Percentiles rank a stretch among this genome's conserved stretches.
These are phyloP conservation scores for Holocentrus rufus DNA, from an alignment of 2,797 vertebrate genomes.

Conservation along the genomic window DNA sequence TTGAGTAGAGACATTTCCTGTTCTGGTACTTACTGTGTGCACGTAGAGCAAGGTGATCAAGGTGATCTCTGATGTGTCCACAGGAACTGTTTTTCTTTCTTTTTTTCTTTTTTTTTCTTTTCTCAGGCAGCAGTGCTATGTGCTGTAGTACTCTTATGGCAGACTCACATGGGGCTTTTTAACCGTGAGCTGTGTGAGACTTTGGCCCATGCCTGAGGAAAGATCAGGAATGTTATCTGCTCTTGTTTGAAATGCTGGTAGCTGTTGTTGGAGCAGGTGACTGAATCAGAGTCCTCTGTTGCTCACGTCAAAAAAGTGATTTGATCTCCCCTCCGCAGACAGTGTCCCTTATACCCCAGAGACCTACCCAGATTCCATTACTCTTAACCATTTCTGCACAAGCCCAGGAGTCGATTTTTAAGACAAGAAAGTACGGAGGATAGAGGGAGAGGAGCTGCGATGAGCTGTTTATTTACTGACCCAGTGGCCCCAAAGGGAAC, in stretches of 20 bases:
- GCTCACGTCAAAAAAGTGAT: conserved; percentile 67
- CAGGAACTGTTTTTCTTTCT: conserved; percentile 10
- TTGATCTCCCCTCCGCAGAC: conserved; percentile 65
- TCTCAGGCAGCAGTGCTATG: conserved; percentile 45
- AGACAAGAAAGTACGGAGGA: conserved; percentile 64
- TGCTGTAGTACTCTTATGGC: conserved; percentile 37
- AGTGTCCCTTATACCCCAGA: conserved; percentile 60
- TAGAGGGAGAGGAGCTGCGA: conserved; percentile 52
- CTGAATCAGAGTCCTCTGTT: conserved; percentile 42
- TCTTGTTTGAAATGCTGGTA: conserved; percentile 62
- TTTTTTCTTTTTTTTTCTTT: background rate
- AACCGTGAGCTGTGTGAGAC: conserved; percentile 52
- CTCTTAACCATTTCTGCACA: conserved; percentile 46
- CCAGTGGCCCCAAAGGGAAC: conserved; percentile 80
- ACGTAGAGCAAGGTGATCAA: conserved; percentile 49
- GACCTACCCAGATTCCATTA: conserved; percentile 54
- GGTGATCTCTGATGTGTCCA: conserved; percentile 53
- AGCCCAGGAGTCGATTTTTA: conserved; percentile 22
- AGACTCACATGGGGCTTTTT: conserved; percentile 43
- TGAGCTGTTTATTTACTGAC: conserved; percentile 81
- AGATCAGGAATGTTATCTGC: conserved; percentile 80
- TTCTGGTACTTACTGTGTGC: conserved; percentile 37
- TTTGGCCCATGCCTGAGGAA: conserved; percentile 66
- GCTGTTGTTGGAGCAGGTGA: conserved; percentile 71
- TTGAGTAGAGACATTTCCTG: conserved; percentile 59